Base-by-base conservation (phyloP, 2,888 invertebrate species). In the Andrena bicolor region DNA sequence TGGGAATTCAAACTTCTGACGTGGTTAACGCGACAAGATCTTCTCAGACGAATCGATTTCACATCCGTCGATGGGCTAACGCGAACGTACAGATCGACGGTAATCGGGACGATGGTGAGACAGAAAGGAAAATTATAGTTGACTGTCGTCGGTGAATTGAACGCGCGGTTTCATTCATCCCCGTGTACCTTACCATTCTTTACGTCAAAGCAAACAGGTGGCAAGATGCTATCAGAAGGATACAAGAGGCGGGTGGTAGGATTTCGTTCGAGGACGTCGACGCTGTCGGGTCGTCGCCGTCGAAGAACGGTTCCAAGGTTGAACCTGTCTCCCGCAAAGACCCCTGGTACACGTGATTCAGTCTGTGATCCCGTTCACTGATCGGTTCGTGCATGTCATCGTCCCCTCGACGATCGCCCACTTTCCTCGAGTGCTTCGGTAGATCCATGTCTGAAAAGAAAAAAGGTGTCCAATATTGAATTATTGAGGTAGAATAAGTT, bases 271-370 rank as follows among this genome's bases (percentile, higher is more conserved):
- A 58, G 26, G 84, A 83, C 26, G 80, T 79, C 49, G 83, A 83
- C 56, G 87, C 74, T n/a, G 85, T 72, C 63, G 48, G 72, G 63
- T 80, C 80, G 30, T 83, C 88, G 32, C 32, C 68, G 66, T 86
- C 74, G 72, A 82, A 76, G 71, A 51, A 65, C 28, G 92, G 91
- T 77, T 89, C 91, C 72, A 71, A 94, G 85, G 84, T 96, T 94
- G 84, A 91, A n/a, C 95, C 95, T 72, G 96, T 95, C 94, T 96
- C 96, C 83, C 96, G 94, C 49, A 96, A 94, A 2, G 96, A 95
- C 61, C 96, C 96, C 90, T 96, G 96, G 89, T 96, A 96, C 76
- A 96, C 95, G 88, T 96, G 90, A 85, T 92, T 92, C 70, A 93
- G 84, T 76, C 92, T 90, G 75, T 92, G 92, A 84, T 92, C 92